Evolutionary conservation across 2,888 invertebrate genomes (phyloP).

Genomic region (Pandemis corylana): DNA sequence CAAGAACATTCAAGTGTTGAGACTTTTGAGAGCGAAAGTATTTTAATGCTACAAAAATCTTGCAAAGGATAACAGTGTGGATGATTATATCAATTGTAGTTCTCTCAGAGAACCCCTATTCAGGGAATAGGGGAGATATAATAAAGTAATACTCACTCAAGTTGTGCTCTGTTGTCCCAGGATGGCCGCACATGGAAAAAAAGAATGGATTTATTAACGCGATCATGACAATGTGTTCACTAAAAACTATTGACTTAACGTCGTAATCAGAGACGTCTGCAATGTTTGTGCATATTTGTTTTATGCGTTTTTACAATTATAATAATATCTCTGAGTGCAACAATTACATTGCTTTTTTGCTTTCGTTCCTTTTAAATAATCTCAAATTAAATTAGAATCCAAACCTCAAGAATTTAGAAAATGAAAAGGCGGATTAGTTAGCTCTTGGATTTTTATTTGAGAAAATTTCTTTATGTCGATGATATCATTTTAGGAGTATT

Average conservation of each 20-base stretch:
- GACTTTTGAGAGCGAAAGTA: not conserved
- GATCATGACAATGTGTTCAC: not conserved
- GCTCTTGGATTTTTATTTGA: too few species aligned
- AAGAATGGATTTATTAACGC: constrained; percentile 45
- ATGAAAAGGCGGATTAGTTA: too few species aligned
- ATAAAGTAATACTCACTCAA: constrained; percentile 83
- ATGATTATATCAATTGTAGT: constrained; percentile 5
- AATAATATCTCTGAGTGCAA: too few species aligned
- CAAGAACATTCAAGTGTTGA: not conserved
- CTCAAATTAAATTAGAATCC: too few species aligned
- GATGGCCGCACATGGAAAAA: constrained; percentile 78
- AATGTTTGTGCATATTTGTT: too few species aligned
- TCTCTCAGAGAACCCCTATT: not conserved
- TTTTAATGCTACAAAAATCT: not conserved
- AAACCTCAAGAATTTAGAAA: too few species aligned
- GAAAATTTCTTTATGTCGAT: too few species aligned
- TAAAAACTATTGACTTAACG: not conserved
- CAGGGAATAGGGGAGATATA: not conserved
- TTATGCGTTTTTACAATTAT: too few species aligned
- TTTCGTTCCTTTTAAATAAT: too few species aligned
- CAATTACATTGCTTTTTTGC: too few species aligned
- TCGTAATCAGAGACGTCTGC: too few species aligned
- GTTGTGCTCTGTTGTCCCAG: constrained; percentile 81
- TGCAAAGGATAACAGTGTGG: not conserved
- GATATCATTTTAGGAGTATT: too few species aligned